Evolutionary conservation across 2,888 invertebrate species (phyloP).

Genomic region (Aricia artaxerxes): DNA sequence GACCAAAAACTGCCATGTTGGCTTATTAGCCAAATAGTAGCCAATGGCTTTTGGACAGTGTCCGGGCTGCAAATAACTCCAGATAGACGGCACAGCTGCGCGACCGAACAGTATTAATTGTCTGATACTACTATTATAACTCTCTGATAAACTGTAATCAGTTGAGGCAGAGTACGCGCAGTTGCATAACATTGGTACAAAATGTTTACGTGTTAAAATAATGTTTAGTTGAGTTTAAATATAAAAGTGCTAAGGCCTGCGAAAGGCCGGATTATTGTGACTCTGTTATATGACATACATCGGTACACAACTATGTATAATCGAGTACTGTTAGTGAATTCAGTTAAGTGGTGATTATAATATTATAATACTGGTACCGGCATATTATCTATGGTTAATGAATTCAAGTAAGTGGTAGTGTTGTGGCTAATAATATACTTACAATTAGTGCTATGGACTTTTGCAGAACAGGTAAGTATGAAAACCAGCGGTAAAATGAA

Average conservation of each 20-base stretch:
- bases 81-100: slow-evolving; percentile 8
- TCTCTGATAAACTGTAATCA: not conserved
- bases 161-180: not conserved
- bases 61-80: slow-evolving; percentile 2
- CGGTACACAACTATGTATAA: too few species aligned
- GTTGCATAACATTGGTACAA: not conserved
- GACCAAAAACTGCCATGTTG: not conserved
- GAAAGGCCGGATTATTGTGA: too few species aligned
- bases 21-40: not conserved
- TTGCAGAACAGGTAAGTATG: not conserved
- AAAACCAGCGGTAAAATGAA: not conserved
- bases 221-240: too few species aligned
- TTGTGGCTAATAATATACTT: too few species aligned
- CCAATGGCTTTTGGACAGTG: slow-evolving; percentile 5
- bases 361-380: too few species aligned
- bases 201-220: too few species aligned
- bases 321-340: not conserved
- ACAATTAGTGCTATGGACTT: not conserved
- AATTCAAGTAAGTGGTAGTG: too few species aligned
- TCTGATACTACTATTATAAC: not conserved
- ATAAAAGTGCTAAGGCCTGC: too few species aligned
- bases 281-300: too few species aligned
- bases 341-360: not conserved
- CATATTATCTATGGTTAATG: too few species aligned
- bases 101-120: not conserved